Evolutionary conservation across 2,797 vertebrate genomes (phyloP), one percentile per base, ranked within the genome.

Genomic region (Gadopsis marmoratus): DNA sequence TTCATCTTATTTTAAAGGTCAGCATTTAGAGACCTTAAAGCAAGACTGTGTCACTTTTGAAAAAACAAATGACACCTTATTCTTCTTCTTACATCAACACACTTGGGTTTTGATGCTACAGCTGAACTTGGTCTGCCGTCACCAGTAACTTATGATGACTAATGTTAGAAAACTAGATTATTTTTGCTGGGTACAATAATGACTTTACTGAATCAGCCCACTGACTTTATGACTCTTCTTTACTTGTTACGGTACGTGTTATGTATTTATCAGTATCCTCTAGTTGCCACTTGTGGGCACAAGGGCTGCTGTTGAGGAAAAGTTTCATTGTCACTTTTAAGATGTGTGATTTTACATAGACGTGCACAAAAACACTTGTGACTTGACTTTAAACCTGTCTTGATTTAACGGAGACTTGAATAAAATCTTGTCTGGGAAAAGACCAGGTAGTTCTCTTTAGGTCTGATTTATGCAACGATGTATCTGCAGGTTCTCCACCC

Each of bases 401-500:
- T 0, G 6, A 35, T 31, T 71, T 8, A 50, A 23, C 12, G 60
- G 31, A 66, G 33, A 16, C 21, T 23, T 16, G 0, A 39, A 59
- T 66, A 7, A 53, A 53, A 54, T 21, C 29, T 3, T 48, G 2
- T 13, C 16, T 43, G 23, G 19, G 19, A 41, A 58, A 37, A 68
- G 7, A 7, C 4, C 3, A 11, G 12, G n/a, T 16, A 6, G 19
- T 39, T 29, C 2, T 50, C 7, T n/a, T 54, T 12, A 47, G 23
- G 26, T 62, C 37, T 76, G 26, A 77, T 50, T 62, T 35, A 21
- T 81, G 33, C 55, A 41, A 16, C 21, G 1, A 19, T 80, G 37
- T 88, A 37, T 79, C 59, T 51, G 51, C 86, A 98, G 98, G 96
- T 59, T 63, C 93, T 47, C 89, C 93, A 31, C 85, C 92, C 3